Base-by-base conservation (phyloP, 2,888 invertebrate species). In the Serripes groenlandicus region DNA sequence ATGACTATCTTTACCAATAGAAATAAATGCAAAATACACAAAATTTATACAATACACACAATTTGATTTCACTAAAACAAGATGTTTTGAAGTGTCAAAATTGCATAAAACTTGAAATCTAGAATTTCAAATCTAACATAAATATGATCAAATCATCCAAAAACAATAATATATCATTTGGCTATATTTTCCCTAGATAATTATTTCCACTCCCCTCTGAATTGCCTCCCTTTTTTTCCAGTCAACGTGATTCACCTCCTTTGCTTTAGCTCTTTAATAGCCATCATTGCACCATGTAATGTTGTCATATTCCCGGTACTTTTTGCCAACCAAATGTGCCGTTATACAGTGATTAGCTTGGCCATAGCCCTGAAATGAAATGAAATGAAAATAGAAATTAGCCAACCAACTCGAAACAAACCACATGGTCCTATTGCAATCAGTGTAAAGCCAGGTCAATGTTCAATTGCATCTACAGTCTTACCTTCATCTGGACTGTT, bases 341-440 rank as follows among this genome's bases (percentile, higher is more conserved):
- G 90, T 87, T 30, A 90, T 88, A 56, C 79, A 75, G 78, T 90
- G 90, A 28, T 90, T 89, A 15, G 90, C 90, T 75, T 83, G 85
- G 15, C 90, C 90, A 75, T 85, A 90, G 60, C 82, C 87, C 89
- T 90, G 81, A 69, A 88, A 89, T 69, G 30, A 82, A 26, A 86
- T 52, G 9, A 35, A 66, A 42, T n/a, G n/a, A n/a, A n/a, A n/a
- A n/a, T n/a, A n/a, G n/a, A n/a, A n/a, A n/a, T n/a, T n/a, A n/a
- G n/a, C n/a, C n/a, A n/a, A n/a, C n/a, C n/a, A n/a, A n/a, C n/a
- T n/a, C n/a, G n/a, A n/a, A n/a, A n/a, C n/a, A n/a, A n/a, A n/a
- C n/a, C n/a, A n/a, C n/a, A n/a, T n/a, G n/a, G n/a, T n/a, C n/a
- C n/a, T n/a, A n/a, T n/a, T n/a, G n/a, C n/a, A n/a, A n/a, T n/a